Evolutionary conservation across 2,797 vertebrate species (phyloP).

Genomic region (Mus caroli): DNA sequence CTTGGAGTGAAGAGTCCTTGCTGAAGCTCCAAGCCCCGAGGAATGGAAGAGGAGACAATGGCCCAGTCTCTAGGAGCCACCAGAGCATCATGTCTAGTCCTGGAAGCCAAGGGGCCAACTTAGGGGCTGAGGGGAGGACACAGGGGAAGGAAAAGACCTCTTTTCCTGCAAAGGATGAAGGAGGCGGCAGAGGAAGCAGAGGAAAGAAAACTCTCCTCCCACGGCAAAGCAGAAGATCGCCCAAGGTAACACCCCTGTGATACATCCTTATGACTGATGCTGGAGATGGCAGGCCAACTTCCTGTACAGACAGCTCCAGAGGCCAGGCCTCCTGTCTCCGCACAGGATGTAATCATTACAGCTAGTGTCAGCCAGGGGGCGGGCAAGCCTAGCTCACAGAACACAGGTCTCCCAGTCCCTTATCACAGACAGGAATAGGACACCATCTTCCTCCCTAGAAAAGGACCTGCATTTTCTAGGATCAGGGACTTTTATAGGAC

Average conservation of each 20-base stretch:
- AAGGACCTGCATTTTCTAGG: not conserved
- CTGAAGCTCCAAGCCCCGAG: not conserved
- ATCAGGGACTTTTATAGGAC: not conserved
- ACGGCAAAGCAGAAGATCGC: not conserved
- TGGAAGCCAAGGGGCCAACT: not conserved
- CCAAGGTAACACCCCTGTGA: not conserved
- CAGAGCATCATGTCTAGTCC: too few relatives aligned
- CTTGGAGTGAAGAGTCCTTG: not conserved
- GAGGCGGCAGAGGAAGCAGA: not conserved
- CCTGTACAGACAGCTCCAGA: constrained; percentile 65
- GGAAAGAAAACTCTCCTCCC: not conserved
- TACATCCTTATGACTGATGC: too few relatives aligned
- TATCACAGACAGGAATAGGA: not conserved
- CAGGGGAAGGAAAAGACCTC: not conserved
- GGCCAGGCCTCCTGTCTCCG: not conserved
- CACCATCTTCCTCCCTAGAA: not conserved
- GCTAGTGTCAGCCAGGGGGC: constrained; percentile 39
- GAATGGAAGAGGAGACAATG: not conserved
- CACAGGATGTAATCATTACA: not conserved
- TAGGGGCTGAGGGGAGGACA: not conserved
- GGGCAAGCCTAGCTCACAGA: constrained; percentile 56
- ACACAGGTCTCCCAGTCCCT: not conserved
- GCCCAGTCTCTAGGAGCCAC: not conserved
- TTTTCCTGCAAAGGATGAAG: not conserved
- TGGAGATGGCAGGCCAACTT: not conserved